Conservation (phyloP, 2,797 vertebrate genomes). For the Cynodonichthys magdalenae region DNA sequence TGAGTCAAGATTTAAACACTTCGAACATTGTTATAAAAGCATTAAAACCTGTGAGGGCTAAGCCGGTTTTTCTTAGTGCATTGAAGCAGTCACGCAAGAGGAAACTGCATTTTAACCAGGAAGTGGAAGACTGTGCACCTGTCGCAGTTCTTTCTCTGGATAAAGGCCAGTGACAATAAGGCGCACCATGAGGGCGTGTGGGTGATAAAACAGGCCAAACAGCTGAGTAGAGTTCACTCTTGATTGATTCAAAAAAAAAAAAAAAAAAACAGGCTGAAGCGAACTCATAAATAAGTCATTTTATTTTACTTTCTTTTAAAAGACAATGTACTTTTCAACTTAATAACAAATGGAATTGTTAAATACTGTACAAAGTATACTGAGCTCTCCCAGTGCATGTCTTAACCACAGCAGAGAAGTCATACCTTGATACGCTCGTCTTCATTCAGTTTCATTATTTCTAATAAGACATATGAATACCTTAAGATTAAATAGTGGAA, state of each 20-base stretch:
- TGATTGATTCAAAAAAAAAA: constrained; percentile 50
- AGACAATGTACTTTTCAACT: constrained; percentile 86
- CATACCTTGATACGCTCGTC: constrained; percentile 83
- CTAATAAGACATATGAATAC: constrained; percentile 85
- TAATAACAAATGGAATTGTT: constrained; percentile 88
- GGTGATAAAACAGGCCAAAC: constrained; percentile 81
- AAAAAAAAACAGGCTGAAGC: constrained; percentile 55
- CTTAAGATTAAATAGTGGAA: constrained; percentile 90
- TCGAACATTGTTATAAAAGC: constrained; percentile 38
- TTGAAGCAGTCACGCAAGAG: constrained; percentile 38
- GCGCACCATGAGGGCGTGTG: constrained; percentile 78
- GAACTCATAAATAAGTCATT: constrained; percentile 93
- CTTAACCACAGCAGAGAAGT: constrained; percentile 86
- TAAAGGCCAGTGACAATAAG: constrained; percentile 77
- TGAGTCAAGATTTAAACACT: constrained; percentile 40
- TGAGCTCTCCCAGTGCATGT: constrained; percentile 93
- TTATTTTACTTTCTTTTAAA: constrained; percentile 88
- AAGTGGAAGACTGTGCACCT: constrained; percentile 69
- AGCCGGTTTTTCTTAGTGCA: constrained; percentile 30
- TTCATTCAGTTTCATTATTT: constrained; percentile 91
- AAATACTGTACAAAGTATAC: constrained; percentile 96
- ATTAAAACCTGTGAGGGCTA: constrained; percentile 36
- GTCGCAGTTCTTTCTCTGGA: constrained; percentile 78
- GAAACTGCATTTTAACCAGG: constrained; percentile 57
- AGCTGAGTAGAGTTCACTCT: constrained; percentile 70